A percentile compares a stretch with the other conserved stretches of the same genome.
Conservation (phyloP, 2,888 invertebrate genomes). For the Flexamia atlantica region DNA sequence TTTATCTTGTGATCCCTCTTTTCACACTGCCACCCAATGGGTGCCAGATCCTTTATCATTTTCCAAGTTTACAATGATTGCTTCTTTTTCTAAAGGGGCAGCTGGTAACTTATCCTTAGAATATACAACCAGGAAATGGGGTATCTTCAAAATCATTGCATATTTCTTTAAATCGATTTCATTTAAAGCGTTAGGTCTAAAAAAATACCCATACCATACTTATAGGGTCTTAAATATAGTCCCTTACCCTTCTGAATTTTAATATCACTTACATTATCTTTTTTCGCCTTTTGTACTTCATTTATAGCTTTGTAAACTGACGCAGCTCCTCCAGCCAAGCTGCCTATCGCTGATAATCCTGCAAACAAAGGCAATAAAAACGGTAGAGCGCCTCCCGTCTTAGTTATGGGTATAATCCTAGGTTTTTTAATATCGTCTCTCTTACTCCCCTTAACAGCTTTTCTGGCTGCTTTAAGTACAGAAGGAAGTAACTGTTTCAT, state of each 20-base stretch:
- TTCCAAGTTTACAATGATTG: neutral
- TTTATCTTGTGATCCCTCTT: neutral
- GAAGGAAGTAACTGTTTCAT: neutral
- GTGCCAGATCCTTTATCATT: neutral
- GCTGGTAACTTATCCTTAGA: neutral
- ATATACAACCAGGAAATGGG: neutral
- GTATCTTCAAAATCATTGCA: neutral
- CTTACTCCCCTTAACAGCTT: neutral
- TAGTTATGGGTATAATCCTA: constrained; percentile 16
- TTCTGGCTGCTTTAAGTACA: neutral
- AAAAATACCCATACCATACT: neutral
- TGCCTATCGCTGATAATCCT: constrained; percentile 21
- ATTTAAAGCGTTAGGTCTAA: neutral
- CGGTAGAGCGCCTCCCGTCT: constrained; percentile 3
- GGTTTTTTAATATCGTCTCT: neutral
- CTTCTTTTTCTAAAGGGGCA: neutral
- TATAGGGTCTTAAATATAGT: neutral
- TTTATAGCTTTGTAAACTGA: constrained; percentile 17
- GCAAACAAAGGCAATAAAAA: constrained; percentile 29
- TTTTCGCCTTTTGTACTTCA: neutral
- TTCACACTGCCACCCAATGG: neutral
- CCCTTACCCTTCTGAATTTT: neutral
- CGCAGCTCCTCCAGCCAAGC: constrained; percentile 4
- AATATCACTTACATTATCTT: neutral
- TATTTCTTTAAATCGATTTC: neutral